A percentile compares a stretch with the other conserved stretches of the same genome.
Evolutionary conservation across 2,797 vertebrate species (phyloP).

Genomic region (Tympanoctomys barrerae): DNA sequence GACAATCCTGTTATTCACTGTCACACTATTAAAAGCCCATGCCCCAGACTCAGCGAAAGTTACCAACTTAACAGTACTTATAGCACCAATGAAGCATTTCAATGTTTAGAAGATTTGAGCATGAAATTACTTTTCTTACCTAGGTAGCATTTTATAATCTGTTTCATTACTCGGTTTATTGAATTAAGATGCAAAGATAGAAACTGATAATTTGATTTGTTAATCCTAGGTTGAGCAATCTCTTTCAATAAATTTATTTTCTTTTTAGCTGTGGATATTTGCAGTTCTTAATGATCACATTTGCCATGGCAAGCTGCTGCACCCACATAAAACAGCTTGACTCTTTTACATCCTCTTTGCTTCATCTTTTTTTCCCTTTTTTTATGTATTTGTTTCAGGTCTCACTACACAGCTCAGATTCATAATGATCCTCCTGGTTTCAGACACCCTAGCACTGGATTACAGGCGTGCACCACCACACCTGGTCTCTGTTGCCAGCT

Average conservation of each 20-base stretch:
- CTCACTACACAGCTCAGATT: too few relatives aligned
- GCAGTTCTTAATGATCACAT: not conserved
- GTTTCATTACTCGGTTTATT: not conserved
- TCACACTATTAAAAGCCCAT: not conserved
- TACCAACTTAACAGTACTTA: not conserved
- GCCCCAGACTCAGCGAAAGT: not conserved
- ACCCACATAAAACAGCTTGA: not conserved
- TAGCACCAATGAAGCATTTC: not conserved
- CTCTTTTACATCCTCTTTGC: not conserved
- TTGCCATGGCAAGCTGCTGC: not conserved
- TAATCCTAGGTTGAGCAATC: not conserved
- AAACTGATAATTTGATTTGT: not conserved
- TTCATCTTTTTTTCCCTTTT: not conserved
- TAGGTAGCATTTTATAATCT: not conserved
- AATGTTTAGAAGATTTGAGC: not conserved
- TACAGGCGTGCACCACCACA: too few relatives aligned
- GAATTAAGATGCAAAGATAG: not conserved
- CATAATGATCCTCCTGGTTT: too few relatives aligned
- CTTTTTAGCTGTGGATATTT: too few relatives aligned
- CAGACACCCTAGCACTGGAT: too few relatives aligned
- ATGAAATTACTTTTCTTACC: not conserved
- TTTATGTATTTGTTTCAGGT: too few relatives aligned
- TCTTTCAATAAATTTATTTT: not conserved
- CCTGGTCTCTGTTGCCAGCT: too few relatives aligned
- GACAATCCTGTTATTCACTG: not conserved